Evolutionary conservation across 2,797 vertebrate genomes (phyloP).

Genomic region (Orientallactaga sibirica): DNA sequence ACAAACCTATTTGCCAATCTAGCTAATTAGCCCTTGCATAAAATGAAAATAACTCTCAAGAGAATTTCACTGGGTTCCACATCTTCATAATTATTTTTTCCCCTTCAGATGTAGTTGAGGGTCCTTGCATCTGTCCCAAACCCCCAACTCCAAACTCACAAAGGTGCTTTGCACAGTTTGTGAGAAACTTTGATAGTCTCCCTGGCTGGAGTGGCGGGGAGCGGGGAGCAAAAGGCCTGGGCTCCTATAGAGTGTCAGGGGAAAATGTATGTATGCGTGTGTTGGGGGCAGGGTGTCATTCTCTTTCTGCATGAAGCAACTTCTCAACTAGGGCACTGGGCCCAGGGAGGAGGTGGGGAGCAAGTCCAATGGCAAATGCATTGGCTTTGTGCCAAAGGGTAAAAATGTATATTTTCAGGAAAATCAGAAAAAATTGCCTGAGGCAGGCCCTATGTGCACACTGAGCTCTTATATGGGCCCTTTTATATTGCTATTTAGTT

Average conservation of each 20-base stretch:
- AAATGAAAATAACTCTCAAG: slow-evolving; percentile 74
- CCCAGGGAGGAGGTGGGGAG: slow-evolving; percentile 46
- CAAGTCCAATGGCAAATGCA: slow-evolving; percentile 76
- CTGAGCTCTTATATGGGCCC: slow-evolving; percentile 78
- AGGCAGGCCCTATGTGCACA: slow-evolving; percentile 78
- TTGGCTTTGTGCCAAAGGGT: slow-evolving; percentile 81
- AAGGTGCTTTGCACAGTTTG: slow-evolving; percentile 42
- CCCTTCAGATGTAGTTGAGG: slow-evolving; percentile 60
- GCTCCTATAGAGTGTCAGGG: slow-evolving; percentile 71
- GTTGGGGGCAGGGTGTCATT: slow-evolving; percentile 73
- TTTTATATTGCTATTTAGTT: slow-evolving; percentile 81
- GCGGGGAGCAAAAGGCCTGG: slow-evolving; percentile 62
- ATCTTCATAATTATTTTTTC: slow-evolving; percentile 31
- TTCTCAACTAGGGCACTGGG: slow-evolving; percentile 70
- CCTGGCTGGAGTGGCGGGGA: slow-evolving; percentile 37
- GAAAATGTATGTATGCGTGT: slow-evolving; percentile 67
- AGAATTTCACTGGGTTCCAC: slow-evolving; percentile 76
- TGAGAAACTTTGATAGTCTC: slow-evolving; percentile 70
- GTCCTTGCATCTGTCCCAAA: slow-evolving; percentile 67
- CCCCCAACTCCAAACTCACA: slow-evolving; percentile 70
- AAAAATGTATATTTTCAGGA: slow-evolving; percentile 84
- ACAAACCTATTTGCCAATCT: slow-evolving; percentile 70
- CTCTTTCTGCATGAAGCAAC: slow-evolving; percentile 78
- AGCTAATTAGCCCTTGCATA: slow-evolving; percentile 78
- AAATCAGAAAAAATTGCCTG: slow-evolving; percentile 83